A percentile compares a stretch with the other conserved stretches of the same genome.
Conservation (phyloP, 2,888 invertebrate genomes). For the Thera britannica region DNA sequence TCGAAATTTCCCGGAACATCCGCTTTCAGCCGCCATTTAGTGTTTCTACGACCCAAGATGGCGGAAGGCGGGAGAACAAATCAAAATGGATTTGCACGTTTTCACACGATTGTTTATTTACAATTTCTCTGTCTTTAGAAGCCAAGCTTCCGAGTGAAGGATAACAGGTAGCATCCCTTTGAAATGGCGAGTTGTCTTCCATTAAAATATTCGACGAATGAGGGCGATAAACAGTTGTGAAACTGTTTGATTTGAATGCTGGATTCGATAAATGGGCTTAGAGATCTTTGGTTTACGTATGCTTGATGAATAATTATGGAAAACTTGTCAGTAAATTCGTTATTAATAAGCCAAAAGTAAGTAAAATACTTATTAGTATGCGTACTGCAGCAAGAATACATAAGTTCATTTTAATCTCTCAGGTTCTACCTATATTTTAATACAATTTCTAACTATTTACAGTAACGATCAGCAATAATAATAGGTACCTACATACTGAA, state of each 20-base stretch:
- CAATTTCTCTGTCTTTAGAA: conserved; percentile 36
- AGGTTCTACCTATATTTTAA: too few relatives aligned
- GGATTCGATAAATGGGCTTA: conserved; percentile 4
- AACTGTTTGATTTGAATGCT: not conserved
- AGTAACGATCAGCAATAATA: not conserved
- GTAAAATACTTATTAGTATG: too few relatives aligned
- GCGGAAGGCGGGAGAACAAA: conserved; percentile 41
- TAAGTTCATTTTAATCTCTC: too few relatives aligned
- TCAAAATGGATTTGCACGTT: conserved; percentile 60
- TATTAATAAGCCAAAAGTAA: too few relatives aligned
- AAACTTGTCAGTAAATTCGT: too few relatives aligned
- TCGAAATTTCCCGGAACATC: conserved; percentile 57
- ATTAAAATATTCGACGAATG: conserved; percentile 34
- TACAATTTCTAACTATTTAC: not conserved
- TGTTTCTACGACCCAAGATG: conserved; percentile 59
- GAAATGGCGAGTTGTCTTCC: conserved; percentile 28
- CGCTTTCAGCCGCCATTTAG: conserved; percentile 56
- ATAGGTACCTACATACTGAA: not conserved
- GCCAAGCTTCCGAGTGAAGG: conserved; percentile 28
- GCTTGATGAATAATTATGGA: too few relatives aligned
- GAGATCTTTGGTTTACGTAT: not conserved
- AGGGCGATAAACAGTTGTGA: conserved; percentile 18
- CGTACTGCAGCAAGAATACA: too few relatives aligned
- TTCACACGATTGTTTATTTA: conserved; percentile 52
- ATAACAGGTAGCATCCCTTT: conserved; percentile 39